Conservation (phyloP, 2,797 vertebrate genomes). For the Muscicapa comitata region DNA sequence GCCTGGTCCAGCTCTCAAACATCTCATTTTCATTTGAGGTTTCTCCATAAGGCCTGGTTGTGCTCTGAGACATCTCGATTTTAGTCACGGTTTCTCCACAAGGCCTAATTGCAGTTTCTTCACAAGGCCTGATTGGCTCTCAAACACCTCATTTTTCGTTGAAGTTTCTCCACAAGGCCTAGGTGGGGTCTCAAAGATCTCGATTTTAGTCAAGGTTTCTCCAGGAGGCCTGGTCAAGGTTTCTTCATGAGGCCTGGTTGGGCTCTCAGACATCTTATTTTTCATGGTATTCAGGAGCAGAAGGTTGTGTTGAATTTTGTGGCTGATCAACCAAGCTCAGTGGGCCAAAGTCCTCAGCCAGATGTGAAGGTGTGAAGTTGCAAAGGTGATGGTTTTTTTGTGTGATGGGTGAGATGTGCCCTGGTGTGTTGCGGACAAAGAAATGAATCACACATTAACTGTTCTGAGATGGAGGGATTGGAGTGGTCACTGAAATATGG, state of each 20-base stretch:
- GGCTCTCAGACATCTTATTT: neutral
- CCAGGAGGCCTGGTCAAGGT: neutral
- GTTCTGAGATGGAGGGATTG: neutral
- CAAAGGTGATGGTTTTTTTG: fast-evolving
- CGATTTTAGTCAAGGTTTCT: neutral
- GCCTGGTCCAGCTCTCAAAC: neutral
- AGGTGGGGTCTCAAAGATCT: neutral
- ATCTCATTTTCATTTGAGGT: neutral
- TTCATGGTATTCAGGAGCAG: neutral
- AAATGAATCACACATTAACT: neutral
- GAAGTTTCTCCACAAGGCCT: neutral
- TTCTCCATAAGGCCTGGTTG: neutral
- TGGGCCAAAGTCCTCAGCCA: neutral
- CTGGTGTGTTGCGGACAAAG: neutral
- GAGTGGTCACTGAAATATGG: fast-evolving
- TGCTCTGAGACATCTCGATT: neutral
- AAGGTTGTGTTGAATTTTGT: neutral
- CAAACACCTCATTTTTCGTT: fast-evolving
- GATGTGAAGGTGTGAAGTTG: fast-evolving
- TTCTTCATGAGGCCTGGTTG: fast-evolving
- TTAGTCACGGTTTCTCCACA: neutral
- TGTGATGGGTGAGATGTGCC: neutral
- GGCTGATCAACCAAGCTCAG: neutral
- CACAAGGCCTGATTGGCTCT: neutral
- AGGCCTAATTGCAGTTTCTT: neutral